Base-by-base conservation (phyloP, 2,797 vertebrate genomes). In the Knipowitschia caucasica region DNA sequence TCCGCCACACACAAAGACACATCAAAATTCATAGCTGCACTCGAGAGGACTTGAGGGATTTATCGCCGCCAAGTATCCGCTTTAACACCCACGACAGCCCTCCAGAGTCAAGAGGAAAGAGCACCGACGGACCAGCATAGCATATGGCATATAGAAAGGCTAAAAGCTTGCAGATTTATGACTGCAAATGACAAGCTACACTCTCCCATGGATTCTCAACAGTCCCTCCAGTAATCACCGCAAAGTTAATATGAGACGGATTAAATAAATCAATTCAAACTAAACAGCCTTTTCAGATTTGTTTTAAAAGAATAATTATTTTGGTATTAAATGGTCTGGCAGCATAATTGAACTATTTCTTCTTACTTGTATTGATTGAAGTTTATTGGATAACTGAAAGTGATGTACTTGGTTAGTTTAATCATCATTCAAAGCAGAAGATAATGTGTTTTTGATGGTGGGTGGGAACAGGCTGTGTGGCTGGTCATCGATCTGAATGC, bases 21-120 rank as follows among this genome's bases (percentile, higher is more conserved):
- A 92, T 92, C 83, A 91, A 92, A 90, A 92, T 92, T 92, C 90
- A 92, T 92, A 87, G 90, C 82, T 78, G 81, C 59, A 59, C 74
- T 59, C 53, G 68, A 85, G 78, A 81, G 59, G 78, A 81, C 69
- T 77, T 83, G 50, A 66, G 57, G 77, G 80, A 80, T 84, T 86
- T 82, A 83, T 83, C 64, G 31, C 66, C 57, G 73, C 77, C 76
- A 77, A 86, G 82, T 85, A 82, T 78, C 74, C 20, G 56, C 81
- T 82, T 78, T 64, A 75, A 71, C 73, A 55, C 59, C 69, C 67
- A 9, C 68, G 53, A 53, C 69, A 54, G 74, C 75, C 56, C 42
- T 5, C 30, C 34, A 35, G 62, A 80, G 74, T 77, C 56, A 39
- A 78, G 68, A 75, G 73, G 53, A 71, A 73, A 70, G 64, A 69